Percentiles rank a stretch among this genome's conserved stretches.
phyloP scores from a whole-genome alignment of 2,113 vertebrate species.

The Lasiurus borealis region DNA sequence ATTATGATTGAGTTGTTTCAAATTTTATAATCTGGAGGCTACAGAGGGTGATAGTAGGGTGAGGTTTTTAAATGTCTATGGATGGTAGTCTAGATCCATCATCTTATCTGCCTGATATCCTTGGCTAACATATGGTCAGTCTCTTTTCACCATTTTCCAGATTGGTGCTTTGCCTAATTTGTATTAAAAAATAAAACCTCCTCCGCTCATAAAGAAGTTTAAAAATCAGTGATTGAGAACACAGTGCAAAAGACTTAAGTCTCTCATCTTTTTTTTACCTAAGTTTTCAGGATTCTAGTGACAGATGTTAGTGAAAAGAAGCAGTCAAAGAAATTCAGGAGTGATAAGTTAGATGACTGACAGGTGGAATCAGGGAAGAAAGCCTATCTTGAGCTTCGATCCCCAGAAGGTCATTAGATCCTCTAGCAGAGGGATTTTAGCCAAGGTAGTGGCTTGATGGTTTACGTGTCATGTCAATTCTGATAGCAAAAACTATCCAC shows the following conservation, averaged over 20 bases:
- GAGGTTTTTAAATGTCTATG: background rate
- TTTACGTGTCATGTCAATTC: background rate
- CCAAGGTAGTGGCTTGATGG: background rate
- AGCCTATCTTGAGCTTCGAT: background rate
- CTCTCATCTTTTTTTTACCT: background rate
- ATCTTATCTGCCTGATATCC: too few relatives aligned
- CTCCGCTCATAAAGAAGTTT: background rate
- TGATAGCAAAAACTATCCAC: slow-evolving; percentile 23
- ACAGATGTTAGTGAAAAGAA: slow-evolving; percentile 27
- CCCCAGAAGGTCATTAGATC: slow-evolving; percentile 17
- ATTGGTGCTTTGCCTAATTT: background rate
- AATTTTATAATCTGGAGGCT: background rate
- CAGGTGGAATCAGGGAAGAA: background rate
- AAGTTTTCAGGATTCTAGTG: background rate
- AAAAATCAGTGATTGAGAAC: background rate
- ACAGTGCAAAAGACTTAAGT: background rate
- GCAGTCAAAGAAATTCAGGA: background rate
- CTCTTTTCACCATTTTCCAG: background rate
- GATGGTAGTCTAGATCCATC: fast-evolving
- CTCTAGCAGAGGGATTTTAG: background rate
- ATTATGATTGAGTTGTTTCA: background rate
- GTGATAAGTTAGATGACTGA: background rate
- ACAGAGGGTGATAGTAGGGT: background rate
- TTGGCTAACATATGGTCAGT: background rate
- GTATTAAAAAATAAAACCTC: background rate